Evolutionary conservation across 1,140 invertebrate genomes (phyloP).

Genomic region (Drosophila murphyi): DNA sequence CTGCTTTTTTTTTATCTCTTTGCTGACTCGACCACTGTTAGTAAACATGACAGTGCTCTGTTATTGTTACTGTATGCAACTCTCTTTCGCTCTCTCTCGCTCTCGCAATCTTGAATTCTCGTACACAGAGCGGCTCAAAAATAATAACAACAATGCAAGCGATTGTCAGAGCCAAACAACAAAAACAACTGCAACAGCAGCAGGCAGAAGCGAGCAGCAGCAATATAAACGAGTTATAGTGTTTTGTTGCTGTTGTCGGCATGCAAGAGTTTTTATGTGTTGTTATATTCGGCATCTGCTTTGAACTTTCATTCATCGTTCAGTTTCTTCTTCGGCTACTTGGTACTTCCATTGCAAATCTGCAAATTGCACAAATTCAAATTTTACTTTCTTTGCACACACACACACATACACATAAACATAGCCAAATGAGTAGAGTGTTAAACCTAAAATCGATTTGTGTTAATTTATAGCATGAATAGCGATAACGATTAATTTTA

Average conservation of each 20-base stretch:
- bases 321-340: constrained; percentile 6
- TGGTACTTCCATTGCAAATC: constrained; percentile 36
- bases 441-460: constrained; percentile 40
- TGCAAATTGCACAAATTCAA: constrained; percentile 43
- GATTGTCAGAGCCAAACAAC: constrained; percentile 41
- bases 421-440: constrained; percentile 37
- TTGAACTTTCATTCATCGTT: constrained; percentile 55
- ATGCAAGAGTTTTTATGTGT: constrained; percentile 20
- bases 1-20: background rate
- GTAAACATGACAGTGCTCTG: constrained; percentile 37
- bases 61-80: constrained; percentile 15
- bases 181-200: constrained; percentile 6
- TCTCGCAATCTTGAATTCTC: background rate
- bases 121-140: constrained; percentile 1
- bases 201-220: background rate
- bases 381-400: constrained; percentile 59
- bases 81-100: constrained; percentile 3
- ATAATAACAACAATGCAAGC: constrained; percentile 39
- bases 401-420: constrained; percentile 1
- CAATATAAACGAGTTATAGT: constrained; percentile 30
- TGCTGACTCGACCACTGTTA: constrained; percentile 22
- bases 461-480: constrained; percentile 47
- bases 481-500: constrained; percentile 33
- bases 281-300: constrained; percentile 46
- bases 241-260: constrained; percentile 9